A percentile compares a stretch with the other conserved stretches of the same genome.
phyloP scores from a whole-genome alignment of 2,113 vertebrate genomes.

The Ifrita kowaldi region DNA sequence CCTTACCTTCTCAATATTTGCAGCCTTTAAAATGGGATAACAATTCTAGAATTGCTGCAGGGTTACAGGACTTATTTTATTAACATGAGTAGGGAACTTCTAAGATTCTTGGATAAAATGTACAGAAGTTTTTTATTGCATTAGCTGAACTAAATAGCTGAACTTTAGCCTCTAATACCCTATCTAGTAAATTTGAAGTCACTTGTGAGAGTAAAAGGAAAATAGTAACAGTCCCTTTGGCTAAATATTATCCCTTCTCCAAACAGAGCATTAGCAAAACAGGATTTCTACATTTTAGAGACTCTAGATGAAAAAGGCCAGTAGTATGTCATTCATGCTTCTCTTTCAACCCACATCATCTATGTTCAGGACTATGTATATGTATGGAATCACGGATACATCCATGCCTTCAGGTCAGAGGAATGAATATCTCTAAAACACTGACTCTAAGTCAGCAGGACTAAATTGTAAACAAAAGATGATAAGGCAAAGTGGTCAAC shows the following conservation, averaged over 20 bases:
- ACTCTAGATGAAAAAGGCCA: background rate
- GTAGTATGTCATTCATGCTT: background rate
- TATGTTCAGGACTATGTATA: background rate
- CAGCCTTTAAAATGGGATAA: background rate
- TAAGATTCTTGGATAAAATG: background rate
- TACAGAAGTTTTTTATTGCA: background rate
- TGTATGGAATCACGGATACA: background rate
- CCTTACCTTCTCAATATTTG: background rate
- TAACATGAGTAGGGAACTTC: background rate
- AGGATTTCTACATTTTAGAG: background rate
- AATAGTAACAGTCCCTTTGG: background rate
- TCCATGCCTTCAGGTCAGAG: background rate
- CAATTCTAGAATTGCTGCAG: background rate
- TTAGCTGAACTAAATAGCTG: background rate
- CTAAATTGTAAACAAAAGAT: background rate
- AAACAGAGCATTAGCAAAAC: background rate
- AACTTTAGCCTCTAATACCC: background rate
- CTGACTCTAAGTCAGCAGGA: background rate
- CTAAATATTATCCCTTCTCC: background rate
- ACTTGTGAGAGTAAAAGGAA: background rate
- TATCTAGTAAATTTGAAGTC: background rate
- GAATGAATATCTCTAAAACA: background rate
- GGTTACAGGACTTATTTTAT: background rate
- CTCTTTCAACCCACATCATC: background rate
- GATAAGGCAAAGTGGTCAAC: background rate